These are phyloP conservation scores for Choloepus hoffmanni DNA, from an alignment of 2,113 vertebrate species.

Conservation along the genomic window DNA sequence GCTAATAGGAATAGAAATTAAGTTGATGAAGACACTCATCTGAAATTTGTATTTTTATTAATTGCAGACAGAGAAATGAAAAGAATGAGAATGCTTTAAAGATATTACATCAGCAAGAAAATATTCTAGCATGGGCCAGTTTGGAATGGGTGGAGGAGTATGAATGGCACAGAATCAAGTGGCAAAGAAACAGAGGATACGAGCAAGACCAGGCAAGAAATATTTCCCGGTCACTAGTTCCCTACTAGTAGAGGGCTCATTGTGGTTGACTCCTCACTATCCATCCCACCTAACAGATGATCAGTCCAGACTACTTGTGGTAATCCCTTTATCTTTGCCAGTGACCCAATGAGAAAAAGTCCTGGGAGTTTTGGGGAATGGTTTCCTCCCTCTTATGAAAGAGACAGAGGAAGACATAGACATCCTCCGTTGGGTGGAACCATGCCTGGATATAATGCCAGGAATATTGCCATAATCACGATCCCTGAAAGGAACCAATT, in stretches of 20 bases:
- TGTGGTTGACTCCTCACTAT: not conserved
- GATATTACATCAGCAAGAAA: not conserved
- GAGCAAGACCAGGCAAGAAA: not conserved
- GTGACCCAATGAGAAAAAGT: not conserved
- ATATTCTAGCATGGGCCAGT: not conserved
- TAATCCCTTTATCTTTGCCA: not conserved
- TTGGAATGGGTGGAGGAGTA: not conserved
- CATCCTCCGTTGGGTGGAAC: not conserved
- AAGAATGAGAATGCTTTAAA: not conserved
- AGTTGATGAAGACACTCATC: not conserved
- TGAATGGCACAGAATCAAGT: not conserved
- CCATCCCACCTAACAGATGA: not conserved
- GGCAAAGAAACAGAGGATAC: not conserved
- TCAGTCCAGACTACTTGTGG: not conserved
- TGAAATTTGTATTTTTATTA: constrained; percentile 8
- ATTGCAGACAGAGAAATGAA: not conserved
- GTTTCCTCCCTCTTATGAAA: not conserved
- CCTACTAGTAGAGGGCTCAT: not conserved
- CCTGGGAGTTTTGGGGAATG: not conserved
- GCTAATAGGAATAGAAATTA: not conserved
- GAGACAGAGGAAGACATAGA: not conserved
- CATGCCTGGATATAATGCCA: not conserved
- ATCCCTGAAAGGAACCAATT: not conserved
- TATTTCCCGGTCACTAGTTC: not conserved
- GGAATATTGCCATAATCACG: not conserved